Evolutionary conservation across 2,888 invertebrate genomes (phyloP).

Genomic region (Sphaeridia pumilis): DNA sequence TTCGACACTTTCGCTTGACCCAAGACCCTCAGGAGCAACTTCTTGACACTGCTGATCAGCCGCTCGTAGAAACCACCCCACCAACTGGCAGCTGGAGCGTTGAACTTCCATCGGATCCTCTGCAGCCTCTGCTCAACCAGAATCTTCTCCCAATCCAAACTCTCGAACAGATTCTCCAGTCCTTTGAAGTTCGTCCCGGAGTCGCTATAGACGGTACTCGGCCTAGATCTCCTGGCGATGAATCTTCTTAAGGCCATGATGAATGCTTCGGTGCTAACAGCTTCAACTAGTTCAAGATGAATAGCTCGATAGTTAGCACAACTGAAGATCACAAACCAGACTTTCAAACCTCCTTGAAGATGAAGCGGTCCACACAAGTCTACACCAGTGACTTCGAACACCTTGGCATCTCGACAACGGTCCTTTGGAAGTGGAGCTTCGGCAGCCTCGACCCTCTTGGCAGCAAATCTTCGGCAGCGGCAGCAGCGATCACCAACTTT

Average conservation of each 20-base stretch:
- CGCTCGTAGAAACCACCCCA: constrained; percentile 9
- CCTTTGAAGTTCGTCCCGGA: constrained; percentile 40
- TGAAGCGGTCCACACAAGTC: constrained; percentile 40
- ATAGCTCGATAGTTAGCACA: constrained; percentile 39
- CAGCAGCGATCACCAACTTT: constrained; percentile 2
- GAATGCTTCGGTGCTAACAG: constrained; percentile 37
- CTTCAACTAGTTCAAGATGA: constrained; percentile 39
- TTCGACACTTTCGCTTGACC: not conserved
- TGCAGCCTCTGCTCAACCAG: not conserved
- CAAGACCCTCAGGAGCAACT: not conserved
- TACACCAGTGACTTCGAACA: constrained; percentile 38
- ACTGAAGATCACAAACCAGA: constrained; percentile 39
- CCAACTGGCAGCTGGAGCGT: constrained; percentile 9
- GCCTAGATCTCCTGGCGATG: constrained; percentile 37
- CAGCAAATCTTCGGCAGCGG: constrained; percentile 1
- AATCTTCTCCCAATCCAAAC: constrained; percentile 43
- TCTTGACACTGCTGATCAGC: not conserved
- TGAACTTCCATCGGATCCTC: constrained; percentile 4
- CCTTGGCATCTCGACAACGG: constrained; percentile 34
- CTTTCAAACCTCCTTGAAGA: constrained; percentile 34
- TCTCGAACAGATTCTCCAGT: constrained; percentile 41
- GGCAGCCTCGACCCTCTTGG: not conserved
- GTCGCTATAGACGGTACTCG: constrained; percentile 38
- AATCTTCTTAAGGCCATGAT: constrained; percentile 37
- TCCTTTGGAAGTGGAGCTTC: constrained; percentile 34